phyloP scores from a whole-genome alignment of 92 coral and sea anemone species.

The Nematostella vectensis region DNA sequence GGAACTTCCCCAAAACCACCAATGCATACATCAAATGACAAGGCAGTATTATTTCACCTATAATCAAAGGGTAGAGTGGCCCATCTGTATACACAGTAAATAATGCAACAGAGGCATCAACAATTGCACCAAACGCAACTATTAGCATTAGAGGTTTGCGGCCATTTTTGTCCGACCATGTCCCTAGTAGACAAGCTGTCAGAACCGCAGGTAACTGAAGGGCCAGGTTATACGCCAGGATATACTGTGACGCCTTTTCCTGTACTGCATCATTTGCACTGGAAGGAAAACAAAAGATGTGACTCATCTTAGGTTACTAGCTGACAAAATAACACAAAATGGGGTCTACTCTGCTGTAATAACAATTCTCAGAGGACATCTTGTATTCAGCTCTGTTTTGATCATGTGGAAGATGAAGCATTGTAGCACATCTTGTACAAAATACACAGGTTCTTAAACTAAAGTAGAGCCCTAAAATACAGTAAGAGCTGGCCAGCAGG shows the following conservation, averaged over 20 bases:
- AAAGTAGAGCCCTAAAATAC: too few relatives aligned
- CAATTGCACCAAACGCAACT: conserved; percentile 50
- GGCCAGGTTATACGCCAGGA: conserved; percentile 59
- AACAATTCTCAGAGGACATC: too few relatives aligned
- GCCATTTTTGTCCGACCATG: conserved; percentile 86
- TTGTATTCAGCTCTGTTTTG: too few relatives aligned
- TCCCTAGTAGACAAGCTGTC: conserved; percentile 63
- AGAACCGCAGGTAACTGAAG: conserved; percentile 71
- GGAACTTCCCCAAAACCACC: too few relatives aligned
- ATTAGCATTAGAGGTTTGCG: conserved; percentile 65
- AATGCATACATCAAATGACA: too few relatives aligned
- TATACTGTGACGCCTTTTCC: conserved; percentile 57
- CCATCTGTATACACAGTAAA: conserved; percentile 51
- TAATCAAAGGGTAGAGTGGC: conserved; percentile 64
- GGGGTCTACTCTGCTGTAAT: neutral
- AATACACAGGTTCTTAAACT: too few relatives aligned
- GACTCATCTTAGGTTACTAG: neutral
- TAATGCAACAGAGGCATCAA: conserved; percentile 46
- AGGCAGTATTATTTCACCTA: conserved; percentile 42
- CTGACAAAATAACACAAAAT: neutral
- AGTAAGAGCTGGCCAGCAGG: too few relatives aligned
- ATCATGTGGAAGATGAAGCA: too few relatives aligned
- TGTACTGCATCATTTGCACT: conserved; percentile 45
- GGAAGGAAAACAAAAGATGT: conserved; percentile 3
- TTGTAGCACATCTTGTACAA: too few relatives aligned